phyloP scores from a whole-genome alignment of 2,797 vertebrate species.

The Pseudomugil gertrudae region DNA sequence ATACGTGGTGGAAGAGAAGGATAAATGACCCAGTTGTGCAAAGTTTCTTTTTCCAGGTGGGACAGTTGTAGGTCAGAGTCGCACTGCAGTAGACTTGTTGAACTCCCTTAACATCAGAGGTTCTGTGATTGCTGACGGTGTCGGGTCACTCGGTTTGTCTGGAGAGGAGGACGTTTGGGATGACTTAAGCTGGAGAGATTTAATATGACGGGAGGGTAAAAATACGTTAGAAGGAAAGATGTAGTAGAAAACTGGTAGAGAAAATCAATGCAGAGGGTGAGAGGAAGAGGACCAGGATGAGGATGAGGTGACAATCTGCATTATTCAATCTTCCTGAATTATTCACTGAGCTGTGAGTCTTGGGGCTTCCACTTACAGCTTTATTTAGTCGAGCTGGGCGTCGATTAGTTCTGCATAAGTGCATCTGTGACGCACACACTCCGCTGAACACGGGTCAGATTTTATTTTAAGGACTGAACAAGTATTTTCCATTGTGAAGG shows the following conservation, averaged over 20 bases:
- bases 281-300: constrained; percentile 43
- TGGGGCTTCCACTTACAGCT: constrained; percentile 73
- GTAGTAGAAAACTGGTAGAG: constrained; percentile 44
- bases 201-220: constrained; percentile 47
- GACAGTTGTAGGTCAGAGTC: constrained; percentile 19
- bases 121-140: constrained; percentile 34
- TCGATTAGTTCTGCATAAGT: constrained; percentile 76
- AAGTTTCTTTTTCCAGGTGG: constrained; percentile 1
- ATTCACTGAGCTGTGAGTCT: constrained; percentile 75
- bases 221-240: constrained; percentile 33
- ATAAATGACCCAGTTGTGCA: constrained; percentile 11
- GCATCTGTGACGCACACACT: constrained; percentile 67
- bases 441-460: constrained; percentile 25
- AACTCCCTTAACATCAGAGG: constrained; percentile 37
- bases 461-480: constrained; percentile 36
- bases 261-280: constrained; percentile 5
- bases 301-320: constrained; percentile 77
- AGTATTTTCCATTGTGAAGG: constrained; percentile 56
- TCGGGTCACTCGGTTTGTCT: constrained; percentile 23
- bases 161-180: constrained; percentile 12
- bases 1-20: neutral
- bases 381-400: constrained; percentile 76
- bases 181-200: constrained; percentile 19
- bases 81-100: constrained; percentile 30
- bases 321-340: constrained; percentile 83